These are phyloP conservation scores for Myoxocephalus aenaeus DNA, from an alignment of 2,797 vertebrate genomes.

Conservation along the genomic window DNA sequence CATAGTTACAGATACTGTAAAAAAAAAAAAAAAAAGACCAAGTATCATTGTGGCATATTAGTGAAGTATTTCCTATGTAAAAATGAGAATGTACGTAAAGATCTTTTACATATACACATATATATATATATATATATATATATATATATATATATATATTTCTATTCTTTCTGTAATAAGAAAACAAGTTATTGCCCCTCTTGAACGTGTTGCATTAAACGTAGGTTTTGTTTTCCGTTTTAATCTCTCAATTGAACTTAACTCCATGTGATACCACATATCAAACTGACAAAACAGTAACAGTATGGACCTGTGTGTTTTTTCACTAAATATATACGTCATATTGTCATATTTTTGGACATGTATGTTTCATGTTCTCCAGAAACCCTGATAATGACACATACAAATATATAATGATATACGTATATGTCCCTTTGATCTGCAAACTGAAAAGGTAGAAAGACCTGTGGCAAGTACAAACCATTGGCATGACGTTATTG, in stretches of 20 bases:
- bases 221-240: slow-evolving; percentile 75
- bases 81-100: slow-evolving; percentile 80
- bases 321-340: slow-evolving; percentile 74
- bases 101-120: slow-evolving; percentile 78
- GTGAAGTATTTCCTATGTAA: slow-evolving; percentile 80
- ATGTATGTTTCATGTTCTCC: slow-evolving; percentile 70
- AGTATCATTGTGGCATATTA: slow-evolving; percentile 76
- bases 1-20: slow-evolving; percentile 88
- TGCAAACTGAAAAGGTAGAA: slow-evolving; percentile 63
- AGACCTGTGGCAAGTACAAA: slow-evolving; percentile 75
- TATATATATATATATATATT: slow-evolving; percentile 78
- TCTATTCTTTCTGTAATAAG: slow-evolving; percentile 80
- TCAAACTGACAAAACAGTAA: slow-evolving; percentile 80
- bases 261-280: slow-evolving; percentile 81
- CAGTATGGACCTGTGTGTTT: slow-evolving; percentile 75
- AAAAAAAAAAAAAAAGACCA: slow-evolving; percentile 79
- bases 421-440: slow-evolving; percentile 67
- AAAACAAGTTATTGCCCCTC: slow-evolving; percentile 88
- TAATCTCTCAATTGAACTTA: slow-evolving; percentile 72
- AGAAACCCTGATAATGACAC: slow-evolving; percentile 77
- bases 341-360: slow-evolving; percentile 76
- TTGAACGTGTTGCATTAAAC: slow-evolving; percentile 80
- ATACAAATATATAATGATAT: slow-evolving; percentile 76
- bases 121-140: slow-evolving; percentile 78
- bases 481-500: slow-evolving; percentile 66